Base-by-base conservation (phyloP, 92 coral and sea anemone genomes). In the Porites rus region DNA sequence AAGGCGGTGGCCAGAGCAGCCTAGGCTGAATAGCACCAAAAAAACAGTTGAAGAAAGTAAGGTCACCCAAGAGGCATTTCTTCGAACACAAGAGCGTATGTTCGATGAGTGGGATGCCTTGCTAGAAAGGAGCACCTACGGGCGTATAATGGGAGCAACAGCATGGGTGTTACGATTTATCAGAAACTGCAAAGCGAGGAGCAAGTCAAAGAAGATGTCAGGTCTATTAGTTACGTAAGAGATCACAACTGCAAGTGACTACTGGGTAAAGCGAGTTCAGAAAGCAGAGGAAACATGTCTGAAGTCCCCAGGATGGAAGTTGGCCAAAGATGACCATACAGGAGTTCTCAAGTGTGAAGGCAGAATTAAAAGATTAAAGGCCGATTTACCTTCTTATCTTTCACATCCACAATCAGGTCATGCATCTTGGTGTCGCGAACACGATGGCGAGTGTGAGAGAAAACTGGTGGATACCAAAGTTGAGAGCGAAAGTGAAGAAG, bases 131-230 rank as follows among this genome's bases (percentile, higher is more conserved):
- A 24, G 25, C 25, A 24, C 25, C 25, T 24, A 24, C 25, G 0
- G 25, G 25, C 25, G 25, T 24, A 24, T 0, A 24, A 24, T 24
- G 25, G 25, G 25, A 24, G 31, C 3, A 28, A 28, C 31, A 28
- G 3, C 31, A 28, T 28, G 31, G 31, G 31, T 28, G 31, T 28
- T 28, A 28, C 31, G 31, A 0, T 28, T 28, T 28, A 28, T 28
- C 31, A 28, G 31, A 1, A 28, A 28, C 31, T 54, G 13, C 60
- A 69, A 61, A 31, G 93, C 91, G 25, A 19, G 87, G 20, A 91
- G 89, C 72, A 53, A 91, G 8, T 91, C 89, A 50, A 89, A 69
- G 69, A 93, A 89, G 79, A 91, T 16, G 25, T 91, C 31, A 67
- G 94, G 63, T 87, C 91, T 84, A 66, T 76, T 50, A 84, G 72